Base-by-base conservation (phyloP, 2,888 invertebrate species). In the Clitarchus hookeri region DNA sequence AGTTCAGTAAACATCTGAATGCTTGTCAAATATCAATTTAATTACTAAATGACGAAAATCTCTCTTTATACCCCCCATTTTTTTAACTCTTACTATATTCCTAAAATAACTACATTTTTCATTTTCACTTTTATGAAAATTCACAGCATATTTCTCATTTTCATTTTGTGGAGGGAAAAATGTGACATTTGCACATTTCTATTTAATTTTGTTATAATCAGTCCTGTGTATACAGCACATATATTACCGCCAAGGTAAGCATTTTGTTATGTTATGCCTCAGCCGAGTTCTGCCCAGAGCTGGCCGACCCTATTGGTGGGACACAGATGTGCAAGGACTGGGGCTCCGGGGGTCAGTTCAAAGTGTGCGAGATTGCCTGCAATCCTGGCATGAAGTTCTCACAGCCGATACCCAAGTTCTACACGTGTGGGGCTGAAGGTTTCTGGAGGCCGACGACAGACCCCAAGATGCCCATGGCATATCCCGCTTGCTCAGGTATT, bases 361-460 rank as follows among this genome's bases (percentile, higher is more conserved):
- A 98, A 92, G 97, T 98, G 0, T 99, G 98, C 91, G 97, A 98
- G 91, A 98, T 98, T 87, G 94, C 95, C 84, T 98, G 98, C 90
- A 96, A 97, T 89, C 92, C 94, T 86, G 97, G 97, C n/a, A 92
- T 97, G 11, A 93, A 96, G 89, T 99, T 99, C 93, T 98, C 98
- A 0, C 96, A 97, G 90, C 95, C 95, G 86, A 97, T 98, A n/a
- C 98, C 99, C 0, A 96, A 97, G 89, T 99, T 99, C 93, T 99
- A 98, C 91, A 98, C 98, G 0, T 99, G 99, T 90, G 98, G 98
- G n/a, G 97, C 97, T 85, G 98, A 99, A 94, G 99, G 99, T 79
- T 97, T 98, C 92, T 99, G 99, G 99, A 94, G 98, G 89, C 98
- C 98, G 85, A 97, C 97, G 0, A 93, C 92, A 77, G 95, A 97